Percentiles rank a stretch among this genome's conserved stretches.
These are phyloP conservation scores for Orthosia gothica DNA, from an alignment of 2,888 invertebrate genomes.

Conservation along the genomic window DNA sequence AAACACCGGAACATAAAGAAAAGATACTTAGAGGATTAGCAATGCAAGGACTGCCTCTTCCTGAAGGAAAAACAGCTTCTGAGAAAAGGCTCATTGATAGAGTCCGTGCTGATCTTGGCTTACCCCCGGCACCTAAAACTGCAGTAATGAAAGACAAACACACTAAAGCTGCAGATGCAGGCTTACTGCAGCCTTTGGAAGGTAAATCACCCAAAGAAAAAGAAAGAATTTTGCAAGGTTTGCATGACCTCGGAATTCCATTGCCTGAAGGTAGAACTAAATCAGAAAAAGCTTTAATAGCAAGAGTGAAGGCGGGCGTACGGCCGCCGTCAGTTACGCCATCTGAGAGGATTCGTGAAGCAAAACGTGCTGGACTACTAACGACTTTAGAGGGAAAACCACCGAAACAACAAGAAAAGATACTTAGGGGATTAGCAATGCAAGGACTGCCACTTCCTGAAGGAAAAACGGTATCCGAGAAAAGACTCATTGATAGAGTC, in stretches of 20 bases:
- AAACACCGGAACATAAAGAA: constrained; percentile 68
- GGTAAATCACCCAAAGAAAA: constrained; percentile 17
- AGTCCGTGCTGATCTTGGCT: constrained; percentile 66
- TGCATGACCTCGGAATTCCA: constrained; percentile 10
- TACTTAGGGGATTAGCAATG: constrained; percentile 60
- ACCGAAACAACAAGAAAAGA: constrained; percentile 48
- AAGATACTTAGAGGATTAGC: constrained; percentile 64
- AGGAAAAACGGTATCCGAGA: not conserved
- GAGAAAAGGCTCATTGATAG: constrained; percentile 68
- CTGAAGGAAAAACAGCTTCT: constrained; percentile 70
- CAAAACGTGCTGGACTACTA: constrained; percentile 4
- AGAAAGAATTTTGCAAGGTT: constrained; percentile 1
- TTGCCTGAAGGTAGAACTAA: constrained; percentile 22
- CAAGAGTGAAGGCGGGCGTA: not conserved
- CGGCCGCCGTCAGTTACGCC: not conserved
- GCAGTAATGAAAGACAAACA: constrained; percentile 7
- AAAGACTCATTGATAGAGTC: not conserved
- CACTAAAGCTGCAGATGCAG: not conserved
- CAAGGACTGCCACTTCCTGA: not conserved
- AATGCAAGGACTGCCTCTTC: constrained; percentile 62
- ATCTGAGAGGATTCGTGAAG: not conserved
- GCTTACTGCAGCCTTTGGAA: constrained; percentile 3
- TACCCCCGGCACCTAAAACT: constrained; percentile 61
- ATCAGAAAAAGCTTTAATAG: constrained; percentile 12
- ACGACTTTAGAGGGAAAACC: constrained; percentile 49